These are phyloP conservation scores for Miltochrista miniata DNA, from an alignment of 2,888 invertebrate genomes.

Conservation along the genomic window DNA sequence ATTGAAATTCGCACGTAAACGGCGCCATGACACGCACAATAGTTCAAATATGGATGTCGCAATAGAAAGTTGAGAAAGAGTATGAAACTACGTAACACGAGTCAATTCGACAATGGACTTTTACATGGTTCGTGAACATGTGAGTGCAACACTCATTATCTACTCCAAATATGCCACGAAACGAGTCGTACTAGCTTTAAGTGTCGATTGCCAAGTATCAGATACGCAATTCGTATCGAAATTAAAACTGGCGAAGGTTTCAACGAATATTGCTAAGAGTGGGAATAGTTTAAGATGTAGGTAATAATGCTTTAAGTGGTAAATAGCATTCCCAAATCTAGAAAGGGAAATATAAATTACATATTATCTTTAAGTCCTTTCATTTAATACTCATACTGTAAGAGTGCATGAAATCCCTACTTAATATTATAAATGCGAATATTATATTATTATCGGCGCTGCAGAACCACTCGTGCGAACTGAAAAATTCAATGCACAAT, in stretches of 20 bases:
- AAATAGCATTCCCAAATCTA: too few relatives aligned
- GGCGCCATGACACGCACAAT: constrained; percentile 41
- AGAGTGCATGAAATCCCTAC: too few relatives aligned
- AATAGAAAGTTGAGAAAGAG: constrained; percentile 62
- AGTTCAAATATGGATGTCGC: constrained; percentile 45
- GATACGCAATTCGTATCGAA: constrained; percentile 17
- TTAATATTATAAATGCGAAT: too few relatives aligned
- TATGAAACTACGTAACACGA: constrained; percentile 48
- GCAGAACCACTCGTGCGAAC: too few relatives aligned
- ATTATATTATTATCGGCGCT: too few relatives aligned
- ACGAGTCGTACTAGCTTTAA: constrained; percentile 15
- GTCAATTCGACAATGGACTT: constrained; percentile 38
- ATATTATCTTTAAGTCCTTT: too few relatives aligned
- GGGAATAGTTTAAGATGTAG: too few relatives aligned
- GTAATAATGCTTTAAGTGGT: too few relatives aligned
- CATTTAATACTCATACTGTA: too few relatives aligned
- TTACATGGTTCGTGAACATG: constrained; percentile 44
- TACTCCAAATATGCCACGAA: constrained; percentile 23
- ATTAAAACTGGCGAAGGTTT: constrained; percentile 12
- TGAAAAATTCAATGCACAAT: too few relatives aligned
- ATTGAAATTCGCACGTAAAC: constrained; percentile 38
- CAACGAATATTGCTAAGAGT: too few relatives aligned
- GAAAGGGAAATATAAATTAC: too few relatives aligned
- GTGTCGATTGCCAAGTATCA: constrained; percentile 26
- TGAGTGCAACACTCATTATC: constrained; percentile 35